Evolutionary conservation across 2,888 invertebrate species (phyloP).

Genomic region (Malthinus flaveolus): DNA sequence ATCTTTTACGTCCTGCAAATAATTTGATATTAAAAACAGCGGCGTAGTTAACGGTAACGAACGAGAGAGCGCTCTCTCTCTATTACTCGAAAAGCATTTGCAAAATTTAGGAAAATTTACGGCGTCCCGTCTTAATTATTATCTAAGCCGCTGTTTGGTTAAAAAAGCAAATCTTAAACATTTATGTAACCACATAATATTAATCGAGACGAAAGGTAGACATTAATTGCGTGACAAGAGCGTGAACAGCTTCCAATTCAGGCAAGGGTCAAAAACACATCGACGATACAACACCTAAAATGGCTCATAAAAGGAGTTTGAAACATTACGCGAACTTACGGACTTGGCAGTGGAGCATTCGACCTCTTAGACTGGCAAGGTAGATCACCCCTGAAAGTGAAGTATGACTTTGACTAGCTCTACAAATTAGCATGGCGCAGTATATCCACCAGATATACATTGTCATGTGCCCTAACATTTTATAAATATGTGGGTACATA

Average conservation of each 20-base stretch:
- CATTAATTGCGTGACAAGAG: slow-evolving; percentile 27
- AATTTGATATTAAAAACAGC: no score
- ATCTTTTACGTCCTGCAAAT: no score
- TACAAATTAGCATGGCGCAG: slow-evolving; percentile 24
- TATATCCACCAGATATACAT: slow-evolving; percentile 26
- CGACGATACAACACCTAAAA: slow-evolving; percentile 44
- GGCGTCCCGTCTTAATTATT: no score
- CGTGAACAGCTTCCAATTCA: slow-evolving; percentile 32
- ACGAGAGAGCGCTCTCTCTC: no score
- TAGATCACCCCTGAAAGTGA: slow-evolving; percentile 61
- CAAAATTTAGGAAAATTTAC: no score
- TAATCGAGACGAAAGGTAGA: slow-evolving; percentile 11
- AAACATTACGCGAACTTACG: slow-evolving; percentile 52
- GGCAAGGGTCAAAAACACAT: slow-evolving; percentile 40
- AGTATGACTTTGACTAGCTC: slow-evolving; percentile 48
- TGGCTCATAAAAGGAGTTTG: slow-evolving; percentile 31
- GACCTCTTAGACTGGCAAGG: slow-evolving; percentile 53
- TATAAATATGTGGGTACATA: slow-evolving; percentile 29
- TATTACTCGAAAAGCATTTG: no score
- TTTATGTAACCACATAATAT: no score
- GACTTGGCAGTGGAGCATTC: slow-evolving; percentile 50
- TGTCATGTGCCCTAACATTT: slow-evolving; percentile 30
- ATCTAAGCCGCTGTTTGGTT: no score
- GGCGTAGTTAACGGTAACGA: no score
- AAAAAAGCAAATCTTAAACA: no score